Evolutionary conservation across 2,797 vertebrate species (phyloP), one percentile per base, ranked within the genome.

Genomic region (Microctenopoma lineatum): DNA sequence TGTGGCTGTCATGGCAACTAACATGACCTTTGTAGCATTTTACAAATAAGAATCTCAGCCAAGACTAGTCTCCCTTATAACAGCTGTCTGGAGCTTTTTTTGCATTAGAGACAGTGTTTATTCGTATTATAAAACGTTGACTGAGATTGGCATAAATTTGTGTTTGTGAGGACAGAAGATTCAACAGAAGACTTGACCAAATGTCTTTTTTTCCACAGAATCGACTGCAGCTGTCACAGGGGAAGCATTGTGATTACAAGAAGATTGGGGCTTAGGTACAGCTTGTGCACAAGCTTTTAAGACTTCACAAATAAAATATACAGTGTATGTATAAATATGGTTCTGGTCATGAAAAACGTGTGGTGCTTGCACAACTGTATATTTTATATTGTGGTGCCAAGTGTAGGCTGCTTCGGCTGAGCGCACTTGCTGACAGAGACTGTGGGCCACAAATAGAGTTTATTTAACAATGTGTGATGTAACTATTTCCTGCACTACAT

Each of bases 1-100:
- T 44, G 39, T 45, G 64, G 83, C 75, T 91, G 85, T 83, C 87
- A 88, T 89, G 82, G 38, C 70, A 90, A 90, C 89, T 60, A 76
- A 70, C 64, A 66, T 86, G 77, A 86, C 62, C 70, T 86, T 87
- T 85, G 47, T 81, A 64, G 77, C 59, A 81, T 81, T 89, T 84
- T 64, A 66, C 54, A 69, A 70, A 65, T 14, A 13, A 41, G 47
- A 83, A 63, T 66, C 65, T 82, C 72, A 46, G 65, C 58, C 68
- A 71, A 81, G 57, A 70, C 5, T 45, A 21, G 1, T 75, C 62
- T 80, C 80, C 62, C 32, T 70, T 69, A 21, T 36, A 81, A 59
- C 72, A 75, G 50, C 42, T 66, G 63, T 65, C 18, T 66, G 34
- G n/a, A 56, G 48, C 29, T 47, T 61, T 69, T 21, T 70, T 54